Conservation (phyloP, 2,113 vertebrate species). For the Rhinolophus sinicus region DNA sequence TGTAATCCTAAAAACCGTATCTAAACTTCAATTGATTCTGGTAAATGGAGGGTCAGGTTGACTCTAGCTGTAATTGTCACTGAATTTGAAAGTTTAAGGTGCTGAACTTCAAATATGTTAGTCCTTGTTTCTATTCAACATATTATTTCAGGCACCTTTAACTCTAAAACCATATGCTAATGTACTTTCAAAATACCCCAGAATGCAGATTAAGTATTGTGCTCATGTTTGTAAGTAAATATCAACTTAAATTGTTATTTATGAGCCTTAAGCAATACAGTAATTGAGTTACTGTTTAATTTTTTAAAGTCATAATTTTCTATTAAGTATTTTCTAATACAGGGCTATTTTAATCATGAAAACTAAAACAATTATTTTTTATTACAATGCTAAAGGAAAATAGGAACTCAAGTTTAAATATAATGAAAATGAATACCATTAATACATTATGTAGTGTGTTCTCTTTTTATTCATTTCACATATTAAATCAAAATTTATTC, state of each 20-base stretch:
- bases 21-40: conserved; percentile 69
- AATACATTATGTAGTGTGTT: conserved; percentile 21
- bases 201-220: background rate
- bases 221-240: conserved; percentile 11
- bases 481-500: conserved; percentile 58
- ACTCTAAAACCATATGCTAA: background rate
- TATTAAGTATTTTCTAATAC: background rate
- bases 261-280: background rate
- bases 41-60: conserved; percentile 46
- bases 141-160: conserved; percentile 14
- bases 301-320: conserved; percentile 47
- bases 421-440: conserved; percentile 29
- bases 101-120: conserved; percentile 22
- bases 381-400: conserved; percentile 46
- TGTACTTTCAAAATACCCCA: background rate
- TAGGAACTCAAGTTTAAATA: background rate
- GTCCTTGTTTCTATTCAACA: background rate
- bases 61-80: conserved; percentile 39
- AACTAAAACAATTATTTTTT: conserved; percentile 53
- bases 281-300: conserved; percentile 1
- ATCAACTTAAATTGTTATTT: conserved; percentile 18
- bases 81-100: conserved; percentile 54
- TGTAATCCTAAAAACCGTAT: conserved; percentile 53
- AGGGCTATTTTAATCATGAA: conserved; percentile 40
- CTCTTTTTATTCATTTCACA: conserved; percentile 12